A percentile compares a stretch with the other conserved stretches of the same genome.
These are phyloP conservation scores for Montipora capitata DNA, from an alignment of 92 coral and sea anemone species.

Conservation along the genomic window DNA sequence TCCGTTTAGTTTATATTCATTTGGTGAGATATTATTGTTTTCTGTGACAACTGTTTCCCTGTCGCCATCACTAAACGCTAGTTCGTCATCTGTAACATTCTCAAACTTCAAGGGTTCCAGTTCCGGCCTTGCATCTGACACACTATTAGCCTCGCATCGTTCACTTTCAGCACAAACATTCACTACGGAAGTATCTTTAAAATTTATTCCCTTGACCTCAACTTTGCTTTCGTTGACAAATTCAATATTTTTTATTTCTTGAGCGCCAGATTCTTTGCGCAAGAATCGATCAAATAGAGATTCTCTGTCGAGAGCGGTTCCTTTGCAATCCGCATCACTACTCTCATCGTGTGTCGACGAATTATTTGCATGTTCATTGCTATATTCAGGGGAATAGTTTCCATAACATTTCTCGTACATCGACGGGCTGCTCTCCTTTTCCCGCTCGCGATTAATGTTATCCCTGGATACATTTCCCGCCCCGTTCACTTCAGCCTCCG, in stretches of 20 bases:
- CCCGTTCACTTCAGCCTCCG: conserved; percentile 4
- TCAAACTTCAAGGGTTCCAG: conserved; percentile 87
- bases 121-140: conserved; percentile 68
- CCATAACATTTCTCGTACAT: conserved; percentile 93
- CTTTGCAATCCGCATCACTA: conserved; percentile 55
- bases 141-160: conserved; percentile 13
- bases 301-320: conserved; percentile 57
- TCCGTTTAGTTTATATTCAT: conserved; percentile 12
- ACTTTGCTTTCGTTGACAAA: conserved; percentile 90
- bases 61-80: conserved; percentile 77
- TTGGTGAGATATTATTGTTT: neutral
- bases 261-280: conserved; percentile 45
- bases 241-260: conserved; percentile 86
- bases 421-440: conserved; percentile 59
- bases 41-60: conserved; percentile 6
- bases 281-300: conserved; percentile 83
- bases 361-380: conserved; percentile 53
- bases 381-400: conserved; percentile 61
- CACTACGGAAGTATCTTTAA: conserved; percentile 20
- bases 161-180: neutral
- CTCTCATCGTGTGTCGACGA: conserved; percentile 45
- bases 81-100: conserved; percentile 93
- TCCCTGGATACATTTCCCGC: conserved; percentile 1
- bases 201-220: conserved; percentile 68
- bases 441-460: conserved; percentile 22